Conservation (phyloP, 2,888 invertebrate genomes). For the Hypsopygia costalis region DNA sequence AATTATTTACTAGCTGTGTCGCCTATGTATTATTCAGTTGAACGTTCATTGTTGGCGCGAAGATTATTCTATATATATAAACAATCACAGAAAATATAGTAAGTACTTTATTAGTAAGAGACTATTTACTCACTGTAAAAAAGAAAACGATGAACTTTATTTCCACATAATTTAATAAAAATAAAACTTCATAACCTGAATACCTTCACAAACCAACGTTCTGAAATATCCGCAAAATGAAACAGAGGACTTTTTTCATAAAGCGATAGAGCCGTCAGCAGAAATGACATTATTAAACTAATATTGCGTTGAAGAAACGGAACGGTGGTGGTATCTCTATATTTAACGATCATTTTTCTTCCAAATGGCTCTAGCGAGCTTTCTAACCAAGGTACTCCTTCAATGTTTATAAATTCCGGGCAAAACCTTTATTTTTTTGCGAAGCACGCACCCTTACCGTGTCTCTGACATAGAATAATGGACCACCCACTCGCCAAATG, state of each 20-base stretch:
- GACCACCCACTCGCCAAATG: conserved; percentile 71
- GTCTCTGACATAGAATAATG: conserved; percentile 76
- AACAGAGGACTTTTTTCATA: not conserved
- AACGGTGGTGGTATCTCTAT: not conserved
- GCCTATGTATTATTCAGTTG: too few relatives aligned
- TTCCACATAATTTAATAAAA: too few relatives aligned
- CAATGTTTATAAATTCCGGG: conserved; percentile 32
- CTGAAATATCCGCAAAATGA: too few relatives aligned
- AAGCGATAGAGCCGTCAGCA: not conserved
- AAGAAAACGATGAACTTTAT: too few relatives aligned
- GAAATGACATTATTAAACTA: not conserved
- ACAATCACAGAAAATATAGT: too few relatives aligned
- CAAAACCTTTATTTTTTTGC: conserved; percentile 47
- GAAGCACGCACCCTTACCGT: conserved; percentile 67
- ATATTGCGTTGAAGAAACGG: not conserved
- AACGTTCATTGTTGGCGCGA: too few relatives aligned
- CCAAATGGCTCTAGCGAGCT: not conserved
- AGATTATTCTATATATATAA: too few relatives aligned
- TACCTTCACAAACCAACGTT: too few relatives aligned
- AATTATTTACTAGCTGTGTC: too few relatives aligned
- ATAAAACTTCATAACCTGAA: too few relatives aligned
- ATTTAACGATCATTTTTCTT: not conserved
- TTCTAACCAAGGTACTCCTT: conserved; percentile 10
- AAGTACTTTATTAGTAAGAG: too few relatives aligned
- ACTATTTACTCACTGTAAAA: too few relatives aligned